Percentiles rank a stretch among this genome's conserved stretches.
phyloP scores from a whole-genome alignment of 2,113 vertebrate species.

The Cricetomys ansorgei region DNA sequence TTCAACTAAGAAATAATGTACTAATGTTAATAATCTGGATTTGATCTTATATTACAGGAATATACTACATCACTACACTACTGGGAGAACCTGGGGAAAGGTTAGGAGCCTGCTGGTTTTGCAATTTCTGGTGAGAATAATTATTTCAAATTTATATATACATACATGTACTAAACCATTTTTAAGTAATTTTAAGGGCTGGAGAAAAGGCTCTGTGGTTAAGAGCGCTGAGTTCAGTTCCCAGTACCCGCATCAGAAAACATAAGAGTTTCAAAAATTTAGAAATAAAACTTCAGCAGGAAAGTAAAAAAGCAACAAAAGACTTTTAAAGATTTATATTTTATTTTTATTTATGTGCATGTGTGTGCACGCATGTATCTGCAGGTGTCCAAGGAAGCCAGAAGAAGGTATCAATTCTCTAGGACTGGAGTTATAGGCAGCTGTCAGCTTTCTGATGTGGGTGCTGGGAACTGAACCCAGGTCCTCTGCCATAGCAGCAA shows the following conservation, averaged over 20 bases:
- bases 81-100: background rate
- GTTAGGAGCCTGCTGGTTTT: conserved; percentile 3
- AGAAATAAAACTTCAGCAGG: conserved; percentile 6
- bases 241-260: background rate
- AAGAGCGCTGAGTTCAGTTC: background rate
- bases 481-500: background rate
- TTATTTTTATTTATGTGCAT: background rate
- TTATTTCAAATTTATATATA: conserved; percentile 42
- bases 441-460: background rate
- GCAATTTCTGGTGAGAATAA: background rate
- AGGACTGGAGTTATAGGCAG: background rate
- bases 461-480: background rate
- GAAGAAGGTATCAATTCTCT: background rate
- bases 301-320: conserved; percentile 9
- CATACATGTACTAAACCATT: background rate
- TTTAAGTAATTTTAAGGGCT: background rate
- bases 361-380: background rate
- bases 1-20: background rate
- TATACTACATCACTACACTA: background rate
- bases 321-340: background rate
- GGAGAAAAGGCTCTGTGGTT: background rate
- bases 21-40: background rate
- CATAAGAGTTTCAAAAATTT: background rate
- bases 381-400: background rate
- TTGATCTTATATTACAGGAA: background rate